These are phyloP conservation scores for Mesoclemmys tuberculata DNA, from an alignment of 2,113 vertebrate species.

Conservation along the genomic window DNA sequence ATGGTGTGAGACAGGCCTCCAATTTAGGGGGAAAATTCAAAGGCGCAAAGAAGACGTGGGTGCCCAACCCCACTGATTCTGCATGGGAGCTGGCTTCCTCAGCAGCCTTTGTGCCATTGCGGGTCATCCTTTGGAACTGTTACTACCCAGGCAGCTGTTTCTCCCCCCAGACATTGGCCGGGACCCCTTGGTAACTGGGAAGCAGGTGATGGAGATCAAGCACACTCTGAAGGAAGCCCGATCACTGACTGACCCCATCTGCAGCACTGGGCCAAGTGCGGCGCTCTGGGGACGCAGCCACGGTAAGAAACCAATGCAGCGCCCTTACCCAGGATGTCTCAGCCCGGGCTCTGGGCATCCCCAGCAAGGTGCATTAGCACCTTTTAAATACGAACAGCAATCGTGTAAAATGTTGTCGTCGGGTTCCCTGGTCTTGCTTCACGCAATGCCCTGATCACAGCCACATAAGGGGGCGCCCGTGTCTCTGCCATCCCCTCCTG, in stretches of 20 bases:
- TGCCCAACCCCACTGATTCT: not conserved
- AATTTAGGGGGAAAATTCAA: not conserved
- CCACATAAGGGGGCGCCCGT: not conserved
- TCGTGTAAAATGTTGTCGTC: no score
- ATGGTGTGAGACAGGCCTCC: not conserved
- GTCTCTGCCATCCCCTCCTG: not conserved
- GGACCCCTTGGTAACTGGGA: conserved; percentile 85
- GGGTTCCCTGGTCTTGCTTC: not conserved
- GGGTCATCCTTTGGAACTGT: not conserved
- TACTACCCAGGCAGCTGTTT: not conserved
- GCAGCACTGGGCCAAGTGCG: conserved; percentile 61
- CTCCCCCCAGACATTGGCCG: conserved; percentile 81
- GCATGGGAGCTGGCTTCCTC: not conserved
- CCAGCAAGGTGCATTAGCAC: not conserved
- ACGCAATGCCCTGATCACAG: not conserved
- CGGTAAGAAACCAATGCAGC: conserved; percentile 46
- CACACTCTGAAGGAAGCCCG: conserved; percentile 89
- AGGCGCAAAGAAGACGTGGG: not conserved
- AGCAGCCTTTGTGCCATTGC: not conserved
- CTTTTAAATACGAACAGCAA: not conserved
- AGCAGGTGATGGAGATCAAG: conserved; percentile 89
- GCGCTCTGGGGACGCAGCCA: conserved; percentile 79
- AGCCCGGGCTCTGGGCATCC: not conserved
- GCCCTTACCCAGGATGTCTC: not conserved
- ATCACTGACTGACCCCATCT: conserved; percentile 82